Conservation (phyloP, 2,113 vertebrate genomes). For the Pedionomus torquatus region DNA sequence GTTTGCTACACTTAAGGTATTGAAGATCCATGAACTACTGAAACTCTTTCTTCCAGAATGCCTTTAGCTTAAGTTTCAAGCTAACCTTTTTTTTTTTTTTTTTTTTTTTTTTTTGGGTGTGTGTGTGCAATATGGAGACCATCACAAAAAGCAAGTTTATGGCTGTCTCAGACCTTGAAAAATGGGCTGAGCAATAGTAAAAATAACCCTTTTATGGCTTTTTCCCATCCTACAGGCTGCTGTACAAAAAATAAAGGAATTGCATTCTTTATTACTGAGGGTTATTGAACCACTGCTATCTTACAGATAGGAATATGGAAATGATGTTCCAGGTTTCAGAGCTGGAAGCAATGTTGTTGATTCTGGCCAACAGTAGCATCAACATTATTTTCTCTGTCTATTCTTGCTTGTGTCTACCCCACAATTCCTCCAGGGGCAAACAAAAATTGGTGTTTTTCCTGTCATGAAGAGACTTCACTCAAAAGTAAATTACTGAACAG, state of each 20-base stretch:
- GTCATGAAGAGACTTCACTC: neutral
- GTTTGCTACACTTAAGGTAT: neutral
- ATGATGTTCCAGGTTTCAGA: neutral
- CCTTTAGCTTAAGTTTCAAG: neutral
- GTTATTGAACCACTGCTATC: neutral
- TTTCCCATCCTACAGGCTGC: neutral
- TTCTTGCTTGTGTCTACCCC: neutral
- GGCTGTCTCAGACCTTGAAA: neutral
- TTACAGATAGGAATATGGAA: neutral
- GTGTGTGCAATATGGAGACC: neutral
- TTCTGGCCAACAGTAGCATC: neutral
- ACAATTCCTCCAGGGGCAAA: neutral
- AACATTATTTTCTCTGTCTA: neutral
- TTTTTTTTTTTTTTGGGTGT: no score
- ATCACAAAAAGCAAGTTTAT: neutral
- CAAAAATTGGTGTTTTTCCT: neutral
- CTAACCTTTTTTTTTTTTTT: neutral
- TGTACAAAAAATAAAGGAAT: neutral
- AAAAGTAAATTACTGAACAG: neutral
- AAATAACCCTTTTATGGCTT: neutral
- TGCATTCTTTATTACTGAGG: neutral
- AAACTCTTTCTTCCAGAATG: neutral
- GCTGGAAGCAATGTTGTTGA: neutral
- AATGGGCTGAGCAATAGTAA: neutral
- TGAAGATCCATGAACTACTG: neutral